A percentile compares a stretch with the other conserved stretches of the same genome.
These are phyloP conservation scores for Myotis pilosus DNA, from an alignment of 2,797 vertebrate genomes.

Conservation along the genomic window DNA sequence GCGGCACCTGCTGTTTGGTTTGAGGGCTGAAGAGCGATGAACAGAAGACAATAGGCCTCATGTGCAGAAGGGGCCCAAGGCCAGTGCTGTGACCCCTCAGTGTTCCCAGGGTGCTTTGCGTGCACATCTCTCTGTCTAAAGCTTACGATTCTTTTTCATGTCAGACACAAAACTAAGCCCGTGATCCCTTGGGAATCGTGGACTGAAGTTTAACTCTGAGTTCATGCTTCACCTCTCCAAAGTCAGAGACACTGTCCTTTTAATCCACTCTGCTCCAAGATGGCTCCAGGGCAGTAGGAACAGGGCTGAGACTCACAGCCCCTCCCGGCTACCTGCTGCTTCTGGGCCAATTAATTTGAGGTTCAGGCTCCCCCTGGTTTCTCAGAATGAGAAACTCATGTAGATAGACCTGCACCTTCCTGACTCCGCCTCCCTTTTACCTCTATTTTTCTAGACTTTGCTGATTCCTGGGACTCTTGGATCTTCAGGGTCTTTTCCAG, in stretches of 20 bases:
- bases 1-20: background rate
- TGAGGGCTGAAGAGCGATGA: background rate
- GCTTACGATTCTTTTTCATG: background rate
- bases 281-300: background rate
- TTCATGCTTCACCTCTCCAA: background rate
- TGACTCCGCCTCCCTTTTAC: background rate
- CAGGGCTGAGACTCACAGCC: background rate
- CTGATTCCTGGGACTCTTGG: background rate
- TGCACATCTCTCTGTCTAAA: background rate
- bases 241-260: background rate
- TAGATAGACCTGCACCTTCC: background rate
- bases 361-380: background rate
- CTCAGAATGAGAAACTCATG: background rate
- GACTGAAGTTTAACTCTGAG: background rate
- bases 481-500: background rate
- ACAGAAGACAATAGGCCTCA: background rate
- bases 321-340: background rate
- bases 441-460: background rate
- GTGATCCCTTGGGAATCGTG: conserved; percentile 1
- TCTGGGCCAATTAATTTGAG: background rate
- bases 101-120: background rate
- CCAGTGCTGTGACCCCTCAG: background rate
- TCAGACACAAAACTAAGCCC: background rate
- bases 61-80: background rate
- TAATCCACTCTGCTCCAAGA: background rate